A percentile compares a stretch with the other conserved stretches of the same genome.
Conservation (phyloP, 2,797 vertebrate species). For the Carcharodon carcharias region DNA sequence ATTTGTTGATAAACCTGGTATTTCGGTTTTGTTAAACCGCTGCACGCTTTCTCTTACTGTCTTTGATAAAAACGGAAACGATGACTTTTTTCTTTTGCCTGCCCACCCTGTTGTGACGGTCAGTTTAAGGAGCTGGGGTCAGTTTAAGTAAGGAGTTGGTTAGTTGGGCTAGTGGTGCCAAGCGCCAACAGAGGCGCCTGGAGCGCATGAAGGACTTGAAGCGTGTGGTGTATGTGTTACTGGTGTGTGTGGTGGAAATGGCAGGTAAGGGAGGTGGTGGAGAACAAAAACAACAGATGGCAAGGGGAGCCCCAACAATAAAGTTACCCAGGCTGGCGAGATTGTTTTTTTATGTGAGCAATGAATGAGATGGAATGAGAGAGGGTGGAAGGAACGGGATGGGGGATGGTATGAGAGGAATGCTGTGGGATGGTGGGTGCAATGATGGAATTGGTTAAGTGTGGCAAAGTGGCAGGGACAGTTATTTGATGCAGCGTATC, state of each 20-base stretch:
- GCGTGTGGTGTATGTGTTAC: rapidly evolving
- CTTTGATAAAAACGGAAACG: neutral
- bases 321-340: neutral
- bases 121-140: neutral
- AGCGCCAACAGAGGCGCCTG: no score
- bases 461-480: neutral
- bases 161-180: neutral
- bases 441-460: neutral
- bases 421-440: neutral
- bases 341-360: neutral
- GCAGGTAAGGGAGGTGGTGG: neutral
- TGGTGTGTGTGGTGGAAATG: neutral
- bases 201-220: neutral
- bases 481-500: neutral
- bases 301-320: neutral
- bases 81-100: neutral
- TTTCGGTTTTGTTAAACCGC: neutral
- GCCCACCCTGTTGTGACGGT: neutral
- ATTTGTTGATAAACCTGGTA: neutral
- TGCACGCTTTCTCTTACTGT: neutral
- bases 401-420: neutral
- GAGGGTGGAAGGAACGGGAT: no score
- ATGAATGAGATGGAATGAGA: neutral
- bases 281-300: neutral
- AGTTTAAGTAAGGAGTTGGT: neutral